Evolutionary conservation across 2,113 vertebrate genomes (phyloP).

Genomic region (Circaetus cinerascens): DNA sequence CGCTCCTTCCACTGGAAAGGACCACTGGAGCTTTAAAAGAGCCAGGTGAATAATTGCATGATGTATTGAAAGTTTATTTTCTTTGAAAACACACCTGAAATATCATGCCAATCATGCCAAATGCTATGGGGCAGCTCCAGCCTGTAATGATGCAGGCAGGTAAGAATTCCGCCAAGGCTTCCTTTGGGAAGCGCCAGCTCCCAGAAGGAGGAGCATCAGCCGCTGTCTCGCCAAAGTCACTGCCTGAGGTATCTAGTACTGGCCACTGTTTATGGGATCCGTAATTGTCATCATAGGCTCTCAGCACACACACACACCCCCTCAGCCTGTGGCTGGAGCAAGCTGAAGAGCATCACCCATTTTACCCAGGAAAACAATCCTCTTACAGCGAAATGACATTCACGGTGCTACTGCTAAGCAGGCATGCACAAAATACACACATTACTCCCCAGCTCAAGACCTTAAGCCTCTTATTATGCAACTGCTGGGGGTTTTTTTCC

Average conservation of each 20-base stretch:
- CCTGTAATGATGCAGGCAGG: neutral
- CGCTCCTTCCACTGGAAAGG: neutral
- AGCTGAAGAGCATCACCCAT: neutral
- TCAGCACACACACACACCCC: neutral
- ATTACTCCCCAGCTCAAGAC: neutral
- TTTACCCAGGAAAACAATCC: neutral
- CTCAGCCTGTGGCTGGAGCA: neutral
- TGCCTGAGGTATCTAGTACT: neutral
- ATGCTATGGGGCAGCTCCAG: neutral
- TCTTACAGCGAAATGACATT: neutral
- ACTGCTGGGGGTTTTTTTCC: neutral
- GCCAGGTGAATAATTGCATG: neutral
- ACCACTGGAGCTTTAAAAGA: neutral
- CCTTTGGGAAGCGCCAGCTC: neutral
- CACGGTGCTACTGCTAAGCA: neutral
- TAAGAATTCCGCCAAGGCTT: neutral
- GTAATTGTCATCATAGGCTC: neutral
- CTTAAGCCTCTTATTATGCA: conserved; percentile 25
- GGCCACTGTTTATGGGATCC: neutral
- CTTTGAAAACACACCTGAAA: neutral
- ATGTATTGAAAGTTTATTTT: neutral
- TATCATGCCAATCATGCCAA: neutral
- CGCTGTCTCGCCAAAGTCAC: neutral
- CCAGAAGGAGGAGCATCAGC: neutral
- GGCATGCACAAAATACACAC: neutral